Evolutionary conservation across 2,797 vertebrate genomes (phyloP).

Genomic region (Anas bahamensis): DNA sequence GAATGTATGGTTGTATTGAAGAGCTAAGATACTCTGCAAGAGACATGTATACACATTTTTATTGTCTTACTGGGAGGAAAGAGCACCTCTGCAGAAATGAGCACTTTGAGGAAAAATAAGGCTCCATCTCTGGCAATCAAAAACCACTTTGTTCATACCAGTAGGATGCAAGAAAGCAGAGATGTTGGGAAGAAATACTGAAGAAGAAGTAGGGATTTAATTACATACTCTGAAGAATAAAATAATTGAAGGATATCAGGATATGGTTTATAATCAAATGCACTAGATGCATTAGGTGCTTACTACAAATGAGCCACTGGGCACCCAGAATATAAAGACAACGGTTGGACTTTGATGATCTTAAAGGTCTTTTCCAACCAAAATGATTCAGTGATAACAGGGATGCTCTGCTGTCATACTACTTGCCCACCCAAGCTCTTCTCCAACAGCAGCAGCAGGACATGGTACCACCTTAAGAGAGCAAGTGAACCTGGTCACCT

Average conservation of each 20-base stretch:
- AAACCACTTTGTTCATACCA: not conserved
- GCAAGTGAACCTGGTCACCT: not conserved
- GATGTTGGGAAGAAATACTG: not conserved
- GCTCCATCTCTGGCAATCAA: not conserved
- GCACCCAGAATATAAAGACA: not conserved
- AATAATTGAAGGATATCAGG: not conserved
- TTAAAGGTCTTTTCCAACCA: no score
- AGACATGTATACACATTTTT: not conserved
- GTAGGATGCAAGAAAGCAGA: not conserved
- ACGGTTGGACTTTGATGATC: no score
- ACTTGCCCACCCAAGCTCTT: not conserved
- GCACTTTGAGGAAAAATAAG: not conserved
- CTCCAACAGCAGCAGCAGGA: not conserved
- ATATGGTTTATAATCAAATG: not conserved
- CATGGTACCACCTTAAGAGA: not conserved
- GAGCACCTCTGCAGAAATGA: not conserved
- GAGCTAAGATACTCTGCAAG: not conserved
- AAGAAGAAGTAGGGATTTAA: not conserved
- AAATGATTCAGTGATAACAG: not conserved
- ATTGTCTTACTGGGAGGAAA: not conserved
- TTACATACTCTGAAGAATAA: not conserved
- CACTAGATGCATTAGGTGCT: not conserved
- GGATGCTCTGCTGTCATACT: not conserved
- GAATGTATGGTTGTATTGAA: not conserved
- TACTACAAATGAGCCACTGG: not conserved